Conservation (phyloP, 2,888 invertebrate species). For the Dicyrtomina minuta region DNA sequence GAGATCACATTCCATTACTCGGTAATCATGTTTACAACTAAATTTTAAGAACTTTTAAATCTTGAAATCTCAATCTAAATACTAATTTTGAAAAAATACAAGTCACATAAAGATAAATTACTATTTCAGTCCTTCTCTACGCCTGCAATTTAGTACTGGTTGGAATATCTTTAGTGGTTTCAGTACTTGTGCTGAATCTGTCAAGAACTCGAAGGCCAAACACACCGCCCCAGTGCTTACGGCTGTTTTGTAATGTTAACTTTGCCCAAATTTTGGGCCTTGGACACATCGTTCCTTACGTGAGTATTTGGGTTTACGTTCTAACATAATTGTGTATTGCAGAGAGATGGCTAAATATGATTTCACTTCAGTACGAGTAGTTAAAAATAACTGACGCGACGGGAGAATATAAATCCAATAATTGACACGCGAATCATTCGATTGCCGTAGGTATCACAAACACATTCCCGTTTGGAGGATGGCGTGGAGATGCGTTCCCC, state of each 20-base stretch:
- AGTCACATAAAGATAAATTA: neutral
- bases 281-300: conserved; percentile 53
- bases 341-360: no score
- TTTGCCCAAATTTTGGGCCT: conserved; percentile 54
- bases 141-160: conserved; percentile 61
- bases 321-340: neutral
- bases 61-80: neutral
- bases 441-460: conserved; percentile 47
- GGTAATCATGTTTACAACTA: no score
- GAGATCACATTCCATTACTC: conserved; percentile 62
- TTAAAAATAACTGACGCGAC: no score
- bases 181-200: conserved; percentile 62
- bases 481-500: conserved; percentile 52
- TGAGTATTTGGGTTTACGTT: no score
- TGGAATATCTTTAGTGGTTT: conserved; percentile 61
- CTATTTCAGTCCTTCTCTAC: conserved; percentile 62
- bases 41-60: conserved; percentile 2
- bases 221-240: conserved; percentile 57
- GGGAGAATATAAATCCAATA: no score
- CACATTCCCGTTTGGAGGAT: conserved; percentile 49
- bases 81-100: neutral
- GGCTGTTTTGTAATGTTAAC: conserved; percentile 51
- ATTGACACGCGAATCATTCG: no score
- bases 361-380: no score
- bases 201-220: conserved; percentile 59